phyloP scores from a whole-genome alignment of 2,113 vertebrate genomes.

The Melozone crissalis region DNA sequence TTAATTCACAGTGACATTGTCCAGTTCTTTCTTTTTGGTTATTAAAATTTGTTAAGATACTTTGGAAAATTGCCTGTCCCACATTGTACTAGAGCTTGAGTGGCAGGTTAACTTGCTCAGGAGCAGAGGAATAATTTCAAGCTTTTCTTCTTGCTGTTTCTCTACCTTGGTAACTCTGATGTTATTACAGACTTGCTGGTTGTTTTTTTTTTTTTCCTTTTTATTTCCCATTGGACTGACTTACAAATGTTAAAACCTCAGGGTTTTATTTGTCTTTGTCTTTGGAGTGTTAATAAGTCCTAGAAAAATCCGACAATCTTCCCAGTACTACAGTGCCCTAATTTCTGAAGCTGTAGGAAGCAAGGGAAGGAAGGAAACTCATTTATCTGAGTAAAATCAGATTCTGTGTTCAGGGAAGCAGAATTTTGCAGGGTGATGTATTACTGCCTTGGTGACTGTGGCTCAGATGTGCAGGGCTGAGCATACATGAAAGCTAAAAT shows the following conservation, averaged over 20 bases:
- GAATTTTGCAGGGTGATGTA: neutral
- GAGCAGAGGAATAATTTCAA: neutral
- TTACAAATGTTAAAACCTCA: neutral
- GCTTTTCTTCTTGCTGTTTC: neutral
- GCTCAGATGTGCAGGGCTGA: neutral
- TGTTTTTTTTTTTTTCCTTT: neutral
- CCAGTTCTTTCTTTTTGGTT: neutral
- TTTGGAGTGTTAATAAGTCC: neutral
- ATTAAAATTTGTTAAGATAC: neutral
- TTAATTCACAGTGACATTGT: neutral
- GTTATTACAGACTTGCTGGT: neutral
- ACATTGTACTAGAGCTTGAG: neutral
- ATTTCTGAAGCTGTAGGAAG: neutral
- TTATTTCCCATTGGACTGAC: neutral
- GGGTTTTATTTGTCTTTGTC: neutral
- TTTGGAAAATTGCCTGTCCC: neutral
- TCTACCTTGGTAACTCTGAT: neutral
- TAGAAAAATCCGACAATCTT: neutral
- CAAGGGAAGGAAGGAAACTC: neutral
- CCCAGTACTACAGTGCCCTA: neutral
- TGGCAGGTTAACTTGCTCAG: neutral
- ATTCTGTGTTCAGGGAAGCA: neutral
- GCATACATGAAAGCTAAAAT: neutral
- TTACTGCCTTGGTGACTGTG: neutral
- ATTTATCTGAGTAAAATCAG: neutral